phyloP scores from a whole-genome alignment of 2,113 vertebrate genomes.

The Monopterus albus region DNA sequence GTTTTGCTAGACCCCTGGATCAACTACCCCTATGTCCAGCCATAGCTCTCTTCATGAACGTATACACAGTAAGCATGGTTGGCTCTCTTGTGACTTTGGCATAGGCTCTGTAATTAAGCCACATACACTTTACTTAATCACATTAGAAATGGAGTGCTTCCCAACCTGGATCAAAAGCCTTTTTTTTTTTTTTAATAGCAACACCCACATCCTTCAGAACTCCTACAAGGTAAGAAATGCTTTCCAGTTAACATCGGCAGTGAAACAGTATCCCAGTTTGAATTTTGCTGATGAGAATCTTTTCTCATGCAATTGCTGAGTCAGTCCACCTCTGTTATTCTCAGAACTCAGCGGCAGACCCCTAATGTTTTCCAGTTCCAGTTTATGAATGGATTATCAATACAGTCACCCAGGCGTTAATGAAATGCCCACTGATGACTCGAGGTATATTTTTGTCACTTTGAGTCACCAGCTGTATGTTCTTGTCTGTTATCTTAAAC shows the following conservation, averaged over 20 bases:
- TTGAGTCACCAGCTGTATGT: no score
- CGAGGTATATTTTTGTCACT: not conserved
- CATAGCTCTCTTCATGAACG: conserved; percentile 68
- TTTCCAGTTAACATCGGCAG: not conserved
- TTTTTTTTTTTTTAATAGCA: conserved; percentile 60
- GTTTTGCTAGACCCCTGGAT: conserved; percentile 77
- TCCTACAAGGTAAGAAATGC: conserved; percentile 69
- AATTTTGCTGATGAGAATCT: not conserved
- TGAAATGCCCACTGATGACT: conserved; percentile 21
- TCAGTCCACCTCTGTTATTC: conserved; percentile 21
- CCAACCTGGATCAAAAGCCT: not conserved
- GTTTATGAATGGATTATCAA: conserved; percentile 62
- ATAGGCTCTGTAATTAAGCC: not conserved
- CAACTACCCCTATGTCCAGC: conserved; percentile 68
- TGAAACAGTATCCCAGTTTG: not conserved
- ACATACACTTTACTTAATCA: not conserved
- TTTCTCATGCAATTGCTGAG: not conserved
- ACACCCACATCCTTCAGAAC: conserved; percentile 69
- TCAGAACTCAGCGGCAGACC: conserved; percentile 68
- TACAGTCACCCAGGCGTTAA: conserved; percentile 70
- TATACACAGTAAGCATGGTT: conserved; percentile 77
- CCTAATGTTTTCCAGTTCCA: conserved; percentile 72
- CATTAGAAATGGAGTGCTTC: not conserved
- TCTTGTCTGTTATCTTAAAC: no score
- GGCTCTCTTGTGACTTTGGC: not conserved